phyloP scores from a whole-genome alignment of 1,140 invertebrate genomes.

The Platyscapa corneri region DNA sequence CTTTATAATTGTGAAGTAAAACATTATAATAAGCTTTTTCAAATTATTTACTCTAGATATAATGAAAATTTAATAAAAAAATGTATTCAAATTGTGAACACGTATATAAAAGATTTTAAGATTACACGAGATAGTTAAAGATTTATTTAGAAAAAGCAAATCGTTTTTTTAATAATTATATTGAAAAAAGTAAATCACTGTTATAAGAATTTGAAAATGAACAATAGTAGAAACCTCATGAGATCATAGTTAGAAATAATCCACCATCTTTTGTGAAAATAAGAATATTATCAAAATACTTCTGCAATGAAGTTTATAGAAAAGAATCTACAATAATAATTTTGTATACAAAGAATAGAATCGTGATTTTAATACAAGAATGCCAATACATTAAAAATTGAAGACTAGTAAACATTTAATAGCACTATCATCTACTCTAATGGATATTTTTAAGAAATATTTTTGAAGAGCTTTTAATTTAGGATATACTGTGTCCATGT shows the following conservation, averaged over 20 bases:
- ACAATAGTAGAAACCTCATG: background rate
- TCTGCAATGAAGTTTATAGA: background rate
- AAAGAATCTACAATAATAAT: background rate
- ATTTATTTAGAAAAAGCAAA: background rate
- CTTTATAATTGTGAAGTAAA: background rate
- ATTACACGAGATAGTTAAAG: background rate
- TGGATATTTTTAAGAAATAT: background rate
- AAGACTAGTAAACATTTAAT: constrained; percentile 1
- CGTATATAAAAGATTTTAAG: background rate
- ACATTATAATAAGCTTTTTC: background rate
- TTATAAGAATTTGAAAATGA: background rate
- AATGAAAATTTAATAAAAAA: background rate
- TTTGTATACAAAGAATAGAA: background rate
- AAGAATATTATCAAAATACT: background rate
- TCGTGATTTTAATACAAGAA: background rate
- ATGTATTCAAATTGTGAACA: background rate
- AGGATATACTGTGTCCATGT: background rate
- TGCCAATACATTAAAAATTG: background rate
- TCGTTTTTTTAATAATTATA: background rate
- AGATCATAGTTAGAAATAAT: background rate
- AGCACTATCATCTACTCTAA: background rate
- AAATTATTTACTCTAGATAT: background rate
- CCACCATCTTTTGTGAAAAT: background rate
- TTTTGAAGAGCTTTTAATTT: background rate
- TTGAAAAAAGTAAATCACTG: background rate